phyloP scores from a whole-genome alignment of 1,140 invertebrate genomes.

The Zaprionus kolodkinae region DNA sequence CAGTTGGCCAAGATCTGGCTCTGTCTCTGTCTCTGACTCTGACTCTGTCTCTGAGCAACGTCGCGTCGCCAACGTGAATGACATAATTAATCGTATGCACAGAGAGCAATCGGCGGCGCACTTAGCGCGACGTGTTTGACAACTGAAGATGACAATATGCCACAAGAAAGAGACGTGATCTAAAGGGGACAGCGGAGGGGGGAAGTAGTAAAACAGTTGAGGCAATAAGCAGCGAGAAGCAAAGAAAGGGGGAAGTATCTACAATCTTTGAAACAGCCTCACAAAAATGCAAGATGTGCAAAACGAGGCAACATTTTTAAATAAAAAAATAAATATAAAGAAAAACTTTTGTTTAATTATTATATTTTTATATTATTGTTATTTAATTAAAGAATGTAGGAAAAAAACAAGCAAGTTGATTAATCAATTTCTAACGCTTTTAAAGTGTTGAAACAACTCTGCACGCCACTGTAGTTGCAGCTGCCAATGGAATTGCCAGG shows the following conservation, averaged over 20 bases:
- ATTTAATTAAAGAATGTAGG: too few relatives aligned
- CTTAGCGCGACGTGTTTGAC: conserved; percentile 77
- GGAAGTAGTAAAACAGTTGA: conserved; percentile 33
- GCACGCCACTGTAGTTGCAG: conserved; percentile 5
- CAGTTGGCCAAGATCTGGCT: conserved; percentile 51
- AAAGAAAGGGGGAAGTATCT: not conserved
- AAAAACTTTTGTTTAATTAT: too few relatives aligned
- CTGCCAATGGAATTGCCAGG: conserved; percentile 17
- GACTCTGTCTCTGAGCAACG: conserved; percentile 9
- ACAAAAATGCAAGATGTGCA: too few relatives aligned
- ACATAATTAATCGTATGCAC: conserved; percentile 82
- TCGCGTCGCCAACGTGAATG: conserved; percentile 71
- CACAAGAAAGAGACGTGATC: conserved; percentile 27
- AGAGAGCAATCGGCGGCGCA: conserved; percentile 54
- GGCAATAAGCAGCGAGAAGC: not conserved
- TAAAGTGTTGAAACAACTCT: too few relatives aligned
- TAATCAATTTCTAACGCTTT: too few relatives aligned
- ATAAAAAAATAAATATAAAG: too few relatives aligned
- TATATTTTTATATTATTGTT: too few relatives aligned
- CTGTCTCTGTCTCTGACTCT: conserved; percentile 3
- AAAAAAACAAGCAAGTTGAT: too few relatives aligned
- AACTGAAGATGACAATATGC: conserved; percentile 76
- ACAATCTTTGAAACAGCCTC: not conserved
- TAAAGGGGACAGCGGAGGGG: not conserved
- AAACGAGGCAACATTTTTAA: too few relatives aligned